Conservation (phyloP, 2,888 invertebrate species). For the Eudasyphora cyanicolor region DNA sequence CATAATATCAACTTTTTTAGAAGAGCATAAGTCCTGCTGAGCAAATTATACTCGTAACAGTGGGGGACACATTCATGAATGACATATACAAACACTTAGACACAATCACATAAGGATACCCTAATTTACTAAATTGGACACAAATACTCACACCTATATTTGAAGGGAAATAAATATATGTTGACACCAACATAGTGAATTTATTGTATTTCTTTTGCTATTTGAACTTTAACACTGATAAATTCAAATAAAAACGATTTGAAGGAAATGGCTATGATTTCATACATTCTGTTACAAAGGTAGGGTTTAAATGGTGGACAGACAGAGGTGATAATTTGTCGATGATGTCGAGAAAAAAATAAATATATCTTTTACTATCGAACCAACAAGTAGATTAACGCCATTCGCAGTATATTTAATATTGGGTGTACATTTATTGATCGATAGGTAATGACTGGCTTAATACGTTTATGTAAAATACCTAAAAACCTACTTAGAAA, state of each 20-base stretch:
- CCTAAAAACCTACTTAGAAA: too few species aligned
- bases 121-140: neutral
- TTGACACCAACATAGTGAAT: slow-evolving; percentile 1
- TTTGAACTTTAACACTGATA: slow-evolving; percentile 28
- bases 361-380: too few species aligned
- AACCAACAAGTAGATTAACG: too few species aligned
- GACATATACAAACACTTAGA: neutral
- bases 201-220: neutral
- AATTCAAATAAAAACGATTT: neutral
- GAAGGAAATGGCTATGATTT: too few species aligned
- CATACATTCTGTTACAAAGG: too few species aligned
- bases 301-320: too few species aligned
- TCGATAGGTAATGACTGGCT: too few species aligned
- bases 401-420: too few species aligned
- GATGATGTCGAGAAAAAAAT: neutral
- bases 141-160: slow-evolving; percentile 39
- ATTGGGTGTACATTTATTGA: too few species aligned
- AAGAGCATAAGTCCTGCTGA: slow-evolving; percentile 53
- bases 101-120: neutral
- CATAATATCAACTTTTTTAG: slow-evolving; percentile 11
- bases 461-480: too few species aligned
- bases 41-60: slow-evolving; percentile 59
- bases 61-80: slow-evolving; percentile 8
- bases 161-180: neutral
- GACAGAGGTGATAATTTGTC: too few species aligned